Base-by-base conservation (phyloP, 2,113 vertebrate genomes). In the Cavia aperea region DNA sequence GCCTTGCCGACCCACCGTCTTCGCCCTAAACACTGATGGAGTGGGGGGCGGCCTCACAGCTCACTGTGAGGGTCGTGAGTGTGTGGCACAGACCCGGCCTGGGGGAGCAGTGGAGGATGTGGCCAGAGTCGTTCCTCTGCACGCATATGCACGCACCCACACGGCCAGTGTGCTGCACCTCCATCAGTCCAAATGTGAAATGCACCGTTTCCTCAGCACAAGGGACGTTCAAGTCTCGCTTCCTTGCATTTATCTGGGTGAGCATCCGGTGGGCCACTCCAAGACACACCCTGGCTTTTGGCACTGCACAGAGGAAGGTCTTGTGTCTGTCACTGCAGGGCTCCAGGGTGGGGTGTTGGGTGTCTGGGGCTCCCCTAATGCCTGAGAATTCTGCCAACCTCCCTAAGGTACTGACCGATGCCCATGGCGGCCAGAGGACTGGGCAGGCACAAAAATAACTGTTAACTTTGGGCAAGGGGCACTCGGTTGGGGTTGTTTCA, bases 111-210 rank as follows among this genome's bases (percentile, higher is more conserved):
- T 2, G 13, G 77, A 62, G 18, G 29, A 2, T 8, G 36, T 11
- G 39, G 8, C 7, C 2, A 23, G 33, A 15, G 56, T 26, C 16
- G 2, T 11, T 18, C 9, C 0, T 26, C 75, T 8, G 46, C 23
- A 1, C 4, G 1, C 1, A 54, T 54, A 54, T 2, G 8, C 15
- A 23, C 4, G 14, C 23, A 7, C 18, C 72, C 75, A 33, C 24
- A 10, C 0, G 39, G 31, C 68, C 65, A 0, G 23, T 2, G 1
- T 0, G 13, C 0, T n/a, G 19, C 1, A 2, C n/a, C 19, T 3
- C 0, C 16, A 63, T 60, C 0, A 29, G 10, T 2, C 1, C 7
- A 5, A 19, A 7, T 2, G 0, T 6, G 1, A 56, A 0, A 4
- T 13, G 1, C 5, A 0, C 0, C 1, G 23, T 4, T 5, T 43